A percentile compares a stretch with the other conserved stretches of the same genome.
Evolutionary conservation across 2,797 vertebrate genomes (phyloP).

Genomic region (Nothura maculosa): DNA sequence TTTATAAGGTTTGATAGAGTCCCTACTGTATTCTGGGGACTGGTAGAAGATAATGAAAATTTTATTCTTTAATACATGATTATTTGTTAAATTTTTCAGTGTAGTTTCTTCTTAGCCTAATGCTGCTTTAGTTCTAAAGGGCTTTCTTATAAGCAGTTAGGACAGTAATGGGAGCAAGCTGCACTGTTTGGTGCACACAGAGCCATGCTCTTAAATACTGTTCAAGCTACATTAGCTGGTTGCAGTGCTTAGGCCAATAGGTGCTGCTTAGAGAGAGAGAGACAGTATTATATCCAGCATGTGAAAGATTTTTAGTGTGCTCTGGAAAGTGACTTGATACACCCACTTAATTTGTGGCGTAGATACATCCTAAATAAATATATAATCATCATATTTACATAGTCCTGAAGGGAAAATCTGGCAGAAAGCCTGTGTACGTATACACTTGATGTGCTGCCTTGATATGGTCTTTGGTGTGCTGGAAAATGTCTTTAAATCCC

Average conservation of each 20-base stretch:
- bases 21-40: neutral
- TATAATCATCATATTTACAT: neutral
- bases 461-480: too few relatives aligned
- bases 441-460: neutral
- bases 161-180: neutral
- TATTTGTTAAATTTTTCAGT: neutral
- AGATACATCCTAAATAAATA: neutral
- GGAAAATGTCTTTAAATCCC: neutral
- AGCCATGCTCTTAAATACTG: neutral
- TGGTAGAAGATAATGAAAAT: neutral
- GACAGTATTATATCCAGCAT: neutral
- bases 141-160: neutral
- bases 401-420: neutral
- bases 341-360: neutral
- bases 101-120: neutral
- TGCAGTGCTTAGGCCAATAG: neutral
- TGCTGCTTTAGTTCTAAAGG: neutral
- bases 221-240: rapidly evolving
- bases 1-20: neutral
- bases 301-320: neutral
- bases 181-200: neutral
- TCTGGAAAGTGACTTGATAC: neutral
- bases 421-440: neutral
- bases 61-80: neutral
- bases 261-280: neutral